Conservation (phyloP, 2,113 vertebrate genomes). For the Stigmatopora nigra region DNA sequence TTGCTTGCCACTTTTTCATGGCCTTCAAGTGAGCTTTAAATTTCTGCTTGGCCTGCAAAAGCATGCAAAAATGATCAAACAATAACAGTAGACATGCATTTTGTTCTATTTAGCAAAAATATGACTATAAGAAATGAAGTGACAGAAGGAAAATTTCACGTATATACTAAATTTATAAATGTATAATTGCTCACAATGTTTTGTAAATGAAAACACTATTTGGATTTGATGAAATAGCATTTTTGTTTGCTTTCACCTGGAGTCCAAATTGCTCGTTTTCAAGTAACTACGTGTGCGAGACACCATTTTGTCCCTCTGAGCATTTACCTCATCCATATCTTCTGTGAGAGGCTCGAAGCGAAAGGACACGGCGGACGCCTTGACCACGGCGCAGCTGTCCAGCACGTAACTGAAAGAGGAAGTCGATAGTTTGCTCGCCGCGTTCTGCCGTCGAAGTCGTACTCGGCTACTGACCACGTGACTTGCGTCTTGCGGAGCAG, state of each 20-base stretch:
- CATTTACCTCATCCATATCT: neutral
- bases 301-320: neutral
- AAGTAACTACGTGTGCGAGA: neutral
- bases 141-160: no score
- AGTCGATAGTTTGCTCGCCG: neutral
- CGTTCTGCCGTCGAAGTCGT: no score
- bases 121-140: no score
- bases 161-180: no score
- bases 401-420: neutral
- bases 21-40: constrained; percentile 19
- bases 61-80: neutral
- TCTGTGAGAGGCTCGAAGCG: neutral
- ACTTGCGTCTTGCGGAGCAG: neutral
- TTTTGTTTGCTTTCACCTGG: no score
- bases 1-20: constrained; percentile 22
- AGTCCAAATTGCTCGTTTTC: neutral
- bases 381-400: neutral
- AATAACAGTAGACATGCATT: no score
- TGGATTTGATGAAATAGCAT: no score
- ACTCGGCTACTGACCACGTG: neutral
- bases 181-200: no score
- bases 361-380: neutral
- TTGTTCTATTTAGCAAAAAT: no score
- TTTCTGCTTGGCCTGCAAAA: constrained; percentile 30
- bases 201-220: no score